Percentiles rank a stretch among this genome's conserved stretches.
Evolutionary conservation across 2,797 vertebrate species (phyloP).

Genomic region (Clarias platycephalus): DNA sequence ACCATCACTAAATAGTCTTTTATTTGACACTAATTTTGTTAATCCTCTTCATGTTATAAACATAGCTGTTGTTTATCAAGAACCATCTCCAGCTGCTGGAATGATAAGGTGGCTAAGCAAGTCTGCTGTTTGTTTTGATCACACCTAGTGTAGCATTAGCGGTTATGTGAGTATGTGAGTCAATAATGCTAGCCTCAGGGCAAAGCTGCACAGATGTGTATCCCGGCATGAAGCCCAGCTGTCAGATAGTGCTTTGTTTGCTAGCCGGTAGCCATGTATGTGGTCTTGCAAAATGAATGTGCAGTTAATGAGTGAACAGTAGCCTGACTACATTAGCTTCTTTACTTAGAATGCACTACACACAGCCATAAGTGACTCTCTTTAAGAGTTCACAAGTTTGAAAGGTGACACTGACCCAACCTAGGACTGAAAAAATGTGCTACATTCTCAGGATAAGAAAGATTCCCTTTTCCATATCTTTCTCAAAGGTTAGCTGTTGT

Average conservation of each 20-base stretch:
- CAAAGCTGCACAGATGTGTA: constrained; percentile 37
- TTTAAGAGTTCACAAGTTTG: not conserved
- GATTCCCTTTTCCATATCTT: not conserved
- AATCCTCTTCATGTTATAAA: constrained; percentile 11
- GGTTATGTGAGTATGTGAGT: constrained; percentile 43
- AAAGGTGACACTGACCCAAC: not conserved
- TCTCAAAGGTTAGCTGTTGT: not conserved
- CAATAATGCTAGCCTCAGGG: constrained; percentile 36
- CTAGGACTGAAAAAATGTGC: not conserved
- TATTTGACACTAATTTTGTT: constrained; percentile 10
- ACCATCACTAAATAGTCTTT: constrained; percentile 35
- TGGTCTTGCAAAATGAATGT: constrained; percentile 44
- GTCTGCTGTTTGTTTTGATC: constrained; percentile 56
- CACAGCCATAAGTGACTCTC: not conserved
- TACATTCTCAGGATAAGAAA: not conserved
- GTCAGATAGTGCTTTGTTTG: constrained; percentile 42
- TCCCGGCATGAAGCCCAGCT: constrained; percentile 41
- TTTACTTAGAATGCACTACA: not conserved
- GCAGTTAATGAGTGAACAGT: constrained; percentile 22
- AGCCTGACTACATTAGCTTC: constrained; percentile 17
- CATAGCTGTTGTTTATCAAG: constrained; percentile 25
- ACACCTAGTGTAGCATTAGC: constrained; percentile 49
- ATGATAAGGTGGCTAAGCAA: constrained; percentile 27
- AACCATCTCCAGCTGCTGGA: constrained; percentile 27
- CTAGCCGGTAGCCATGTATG: constrained; percentile 38